phyloP scores from a whole-genome alignment of 1,140 invertebrate genomes.

The Drosophila sechellia region DNA sequence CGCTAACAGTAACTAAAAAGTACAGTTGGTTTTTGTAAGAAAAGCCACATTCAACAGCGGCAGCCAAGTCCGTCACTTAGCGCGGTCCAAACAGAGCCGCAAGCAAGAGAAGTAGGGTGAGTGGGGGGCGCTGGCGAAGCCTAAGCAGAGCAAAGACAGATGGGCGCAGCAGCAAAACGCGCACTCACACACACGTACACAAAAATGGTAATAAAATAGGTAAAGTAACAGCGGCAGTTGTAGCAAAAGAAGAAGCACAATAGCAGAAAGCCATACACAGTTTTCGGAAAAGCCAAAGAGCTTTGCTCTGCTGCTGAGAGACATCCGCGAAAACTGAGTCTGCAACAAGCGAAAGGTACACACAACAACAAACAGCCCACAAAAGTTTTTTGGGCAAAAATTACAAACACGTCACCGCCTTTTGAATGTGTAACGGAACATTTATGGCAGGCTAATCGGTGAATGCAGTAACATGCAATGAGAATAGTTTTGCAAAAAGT shows the following conservation, averaged over 20 bases:
- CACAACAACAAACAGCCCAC: conserved; percentile 15
- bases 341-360: conserved; percentile 39
- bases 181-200: conserved; percentile 42
- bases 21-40: conserved; percentile 79
- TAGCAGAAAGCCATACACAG: conserved; percentile 47
- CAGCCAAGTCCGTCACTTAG: conserved; percentile 57
- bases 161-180: conserved; percentile 39
- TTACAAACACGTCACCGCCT: conserved; percentile 61
- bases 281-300: conserved; percentile 50
- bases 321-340: conserved; percentile 22
- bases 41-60: conserved; percentile 62
- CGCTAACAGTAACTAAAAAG: conserved; percentile 78
- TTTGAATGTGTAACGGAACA: conserved; percentile 76
- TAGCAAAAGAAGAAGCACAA: conserved; percentile 28
- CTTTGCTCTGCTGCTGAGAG: conserved; percentile 16
- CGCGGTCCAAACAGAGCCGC: conserved; percentile 44
- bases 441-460: conserved; percentile 55
- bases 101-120: conserved; percentile 18
- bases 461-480: conserved; percentile 3
- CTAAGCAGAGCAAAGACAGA: conserved; percentile 53
- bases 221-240: conserved; percentile 56
- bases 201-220: conserved; percentile 67
- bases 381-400: conserved; percentile 58
- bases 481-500: conserved; percentile 18
- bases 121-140: conserved; percentile 5